A percentile compares a stretch with the other conserved stretches of the same genome.
Conservation (phyloP, 2,113 vertebrate species). For the Herpailurus yagouaroundi region DNA sequence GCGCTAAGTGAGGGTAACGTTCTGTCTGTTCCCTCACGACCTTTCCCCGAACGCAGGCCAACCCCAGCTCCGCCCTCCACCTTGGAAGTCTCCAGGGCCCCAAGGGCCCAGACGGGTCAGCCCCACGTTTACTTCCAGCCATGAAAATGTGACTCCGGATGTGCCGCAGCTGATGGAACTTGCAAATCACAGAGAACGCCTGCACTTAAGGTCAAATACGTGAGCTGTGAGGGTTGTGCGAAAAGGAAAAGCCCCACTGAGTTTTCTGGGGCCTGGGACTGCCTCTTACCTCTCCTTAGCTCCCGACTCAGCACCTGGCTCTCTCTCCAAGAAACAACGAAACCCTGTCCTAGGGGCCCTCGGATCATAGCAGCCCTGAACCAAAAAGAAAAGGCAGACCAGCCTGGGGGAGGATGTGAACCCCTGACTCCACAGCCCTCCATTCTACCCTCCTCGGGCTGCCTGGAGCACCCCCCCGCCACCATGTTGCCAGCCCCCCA, state of each 20-base stretch:
- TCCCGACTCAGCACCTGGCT: not conserved
- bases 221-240: not conserved
- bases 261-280: not conserved
- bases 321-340: not conserved
- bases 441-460: not conserved
- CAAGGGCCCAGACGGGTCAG: not conserved
- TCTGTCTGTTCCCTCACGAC: not conserved
- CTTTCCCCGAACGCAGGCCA: not conserved
- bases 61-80: too few relatives aligned
- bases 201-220: not conserved
- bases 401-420: not conserved
- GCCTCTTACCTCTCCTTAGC: rapidly evolving
- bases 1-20: rapidly evolving
- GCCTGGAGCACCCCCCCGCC: not conserved
- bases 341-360: not conserved
- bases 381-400: not conserved
- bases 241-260: not conserved
- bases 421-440: not conserved
- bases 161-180: not conserved
- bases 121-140: not conserved
- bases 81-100: too few relatives aligned
- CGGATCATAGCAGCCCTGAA: not conserved
- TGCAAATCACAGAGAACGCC: not conserved
- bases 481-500: too few relatives aligned
- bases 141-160: not conserved